Base-by-base conservation (phyloP, 1,140 invertebrate genomes). In the Nautilus pompilius region DNA sequence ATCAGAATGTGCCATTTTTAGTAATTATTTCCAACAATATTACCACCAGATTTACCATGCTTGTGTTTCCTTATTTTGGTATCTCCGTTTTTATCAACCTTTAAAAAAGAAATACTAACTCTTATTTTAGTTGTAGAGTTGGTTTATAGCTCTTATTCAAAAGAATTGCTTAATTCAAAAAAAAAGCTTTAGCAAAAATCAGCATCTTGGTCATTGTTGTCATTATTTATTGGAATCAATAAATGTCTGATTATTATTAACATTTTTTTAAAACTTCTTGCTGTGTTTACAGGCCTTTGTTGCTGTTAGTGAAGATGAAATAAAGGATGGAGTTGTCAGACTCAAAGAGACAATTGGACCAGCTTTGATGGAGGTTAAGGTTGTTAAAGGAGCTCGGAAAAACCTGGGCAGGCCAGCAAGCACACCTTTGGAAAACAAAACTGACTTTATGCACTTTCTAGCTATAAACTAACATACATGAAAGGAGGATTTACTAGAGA, bases 361-460 rank as follows among this genome's bases (percentile, higher is more conserved):
- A 30, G 72, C 75, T 46, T 63, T 84, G 17, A 62, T 85, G n/a
- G 83, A 85, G 70, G 68, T 85, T 6, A 82, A 80, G 72, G 73
- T 79, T 33, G 64, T 60, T 3, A 63, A 66, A 46, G 84, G 84
- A 15, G 74, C 78, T 29, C 68, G 84, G 26, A 79, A 81, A 63
- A 71, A 83, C 63, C 63, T 85, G 20, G 83, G 83, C 8, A 66
- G 84, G 60, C 84, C 84, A 15, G 84, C 81, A 5, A 60, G 80
- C 8, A 82, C 79, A n/a, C 81, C 84, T 4, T 62, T 77, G 30
- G 73, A 85, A 63, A 84, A 84, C 66, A 84, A 84, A 66, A 68
- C 72, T 10, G 83, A 84, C 57, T 84, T 85, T 59, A 85, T 85
- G 84, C 76, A 81, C 45, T 84, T 83, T 64, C 65, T 84, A 30